Conservation (phyloP, 2,797 vertebrate genomes). For the Liasis olivaceus region DNA sequence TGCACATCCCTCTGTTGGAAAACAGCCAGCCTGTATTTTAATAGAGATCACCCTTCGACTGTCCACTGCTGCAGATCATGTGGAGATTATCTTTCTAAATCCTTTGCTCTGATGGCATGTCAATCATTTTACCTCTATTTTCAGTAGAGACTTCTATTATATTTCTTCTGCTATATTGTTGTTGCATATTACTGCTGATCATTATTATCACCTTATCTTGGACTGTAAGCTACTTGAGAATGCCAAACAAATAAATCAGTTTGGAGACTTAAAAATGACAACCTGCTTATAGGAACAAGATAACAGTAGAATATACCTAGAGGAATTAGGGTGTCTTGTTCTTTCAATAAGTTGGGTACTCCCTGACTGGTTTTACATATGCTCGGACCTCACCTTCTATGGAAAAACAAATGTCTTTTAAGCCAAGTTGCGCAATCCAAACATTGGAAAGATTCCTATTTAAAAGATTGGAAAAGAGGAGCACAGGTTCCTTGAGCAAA, state of each 20-base stretch:
- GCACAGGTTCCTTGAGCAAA: neutral
- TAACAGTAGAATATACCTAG: neutral
- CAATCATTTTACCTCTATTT: neutral
- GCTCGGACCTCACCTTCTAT: neutral
- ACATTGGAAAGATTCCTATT: neutral
- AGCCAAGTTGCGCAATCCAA: neutral
- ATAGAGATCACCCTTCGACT: neutral
- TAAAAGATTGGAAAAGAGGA: constrained; percentile 2
- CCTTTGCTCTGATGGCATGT: neutral
- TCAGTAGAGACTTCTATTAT: neutral
- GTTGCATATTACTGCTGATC: neutral
- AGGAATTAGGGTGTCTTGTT: constrained; percentile 19
- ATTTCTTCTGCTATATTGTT: neutral
- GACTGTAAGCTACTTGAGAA: neutral
- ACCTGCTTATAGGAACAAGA: constrained; percentile 16
- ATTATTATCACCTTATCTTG: neutral
- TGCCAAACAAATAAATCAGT: neutral
- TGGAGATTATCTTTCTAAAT: neutral
- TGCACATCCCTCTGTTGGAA: neutral
- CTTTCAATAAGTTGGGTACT: constrained; percentile 26
- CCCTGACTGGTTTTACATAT: constrained; percentile 30
- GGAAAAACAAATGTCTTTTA: constrained; percentile 20
- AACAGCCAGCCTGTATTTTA: neutral
- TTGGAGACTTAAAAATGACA: neutral
- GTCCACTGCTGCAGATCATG: neutral